These are phyloP conservation scores for Philereme transversata DNA, from an alignment of 2,888 invertebrate genomes.

Conservation along the genomic window DNA sequence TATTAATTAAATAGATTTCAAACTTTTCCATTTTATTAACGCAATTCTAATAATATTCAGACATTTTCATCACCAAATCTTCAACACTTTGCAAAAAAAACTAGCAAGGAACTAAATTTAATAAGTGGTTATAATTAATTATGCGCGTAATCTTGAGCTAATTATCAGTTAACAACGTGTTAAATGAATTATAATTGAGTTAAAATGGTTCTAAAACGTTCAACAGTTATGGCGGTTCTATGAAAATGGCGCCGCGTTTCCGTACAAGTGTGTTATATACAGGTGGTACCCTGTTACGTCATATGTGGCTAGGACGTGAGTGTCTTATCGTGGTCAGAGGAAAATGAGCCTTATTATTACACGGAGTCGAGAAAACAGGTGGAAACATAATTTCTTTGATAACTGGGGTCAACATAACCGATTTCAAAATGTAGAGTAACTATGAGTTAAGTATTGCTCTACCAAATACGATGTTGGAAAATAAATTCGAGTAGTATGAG, in stretches of 20 bases:
- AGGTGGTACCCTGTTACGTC: conserved; percentile 74
- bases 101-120: conserved; percentile 11
- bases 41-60: background rate
- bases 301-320: conserved; percentile 65
- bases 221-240: conserved; percentile 48
- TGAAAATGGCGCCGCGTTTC: conserved; percentile 71
- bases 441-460: too few species aligned
- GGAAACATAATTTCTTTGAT: conserved; percentile 2
- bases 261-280: conserved; percentile 71
- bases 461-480: too few species aligned
- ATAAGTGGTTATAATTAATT: conserved; percentile 33
- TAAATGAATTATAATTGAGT: conserved; percentile 53
- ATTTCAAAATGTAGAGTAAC: background rate
- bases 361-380: conserved; percentile 14
- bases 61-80: conserved; percentile 20
- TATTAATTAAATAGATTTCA: background rate
- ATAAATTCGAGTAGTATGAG: too few species aligned
- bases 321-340: conserved; percentile 60
- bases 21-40: conserved; percentile 42
- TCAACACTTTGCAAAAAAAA: conserved; percentile 21
- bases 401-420: conserved; percentile 11
- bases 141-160: conserved; percentile 37
- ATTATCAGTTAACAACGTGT: conserved; percentile 40
- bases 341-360: conserved; percentile 20
- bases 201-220: conserved; percentile 49